Evolutionary conservation across 2,888 invertebrate species (phyloP).

Genomic region (Pardosa pseudoannulata): DNA sequence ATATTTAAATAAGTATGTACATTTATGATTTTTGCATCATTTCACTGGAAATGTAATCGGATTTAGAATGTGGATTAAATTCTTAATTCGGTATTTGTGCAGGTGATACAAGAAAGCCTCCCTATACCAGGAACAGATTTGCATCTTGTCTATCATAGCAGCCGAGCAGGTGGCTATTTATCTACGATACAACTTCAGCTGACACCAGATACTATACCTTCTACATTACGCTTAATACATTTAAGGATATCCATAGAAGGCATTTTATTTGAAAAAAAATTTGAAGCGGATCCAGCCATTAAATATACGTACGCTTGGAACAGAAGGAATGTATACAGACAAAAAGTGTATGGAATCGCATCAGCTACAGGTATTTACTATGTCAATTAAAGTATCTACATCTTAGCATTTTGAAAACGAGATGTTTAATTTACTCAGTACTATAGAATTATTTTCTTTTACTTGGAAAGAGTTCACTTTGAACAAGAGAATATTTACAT

Average conservation of each 20-base stretch:
- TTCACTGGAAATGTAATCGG: no score
- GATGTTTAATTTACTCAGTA: no score
- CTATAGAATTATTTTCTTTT: no score
- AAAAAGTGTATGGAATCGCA: conserved; percentile 78
- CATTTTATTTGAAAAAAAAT: conserved; percentile 91
- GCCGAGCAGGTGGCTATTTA: conserved; percentile 94
- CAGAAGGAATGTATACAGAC: conserved; percentile 92
- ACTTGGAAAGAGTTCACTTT: no score
- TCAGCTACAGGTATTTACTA: conserved; percentile 78
- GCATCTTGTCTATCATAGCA: conserved; percentile 95
- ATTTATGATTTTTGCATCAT: no score
- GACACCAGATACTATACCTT: conserved; percentile 86
- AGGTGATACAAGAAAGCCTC: conserved; percentile 98
- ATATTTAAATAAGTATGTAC: no score
- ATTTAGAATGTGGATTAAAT: no score
- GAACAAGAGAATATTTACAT: no score
- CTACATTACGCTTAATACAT: conserved; percentile 90
- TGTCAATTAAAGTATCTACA: background rate
- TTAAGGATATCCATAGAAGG: conserved; percentile 90
- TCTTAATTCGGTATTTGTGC: conserved; percentile 74
- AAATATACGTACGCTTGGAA: conserved; percentile 99
- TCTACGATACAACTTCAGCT: conserved; percentile 94
- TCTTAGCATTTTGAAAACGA: no score
- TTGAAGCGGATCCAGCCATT: conserved; percentile 96
- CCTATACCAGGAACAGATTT: conserved; percentile 94